Conservation (phyloP, 2,797 vertebrate genomes). For the Zonotrichia albicollis region DNA sequence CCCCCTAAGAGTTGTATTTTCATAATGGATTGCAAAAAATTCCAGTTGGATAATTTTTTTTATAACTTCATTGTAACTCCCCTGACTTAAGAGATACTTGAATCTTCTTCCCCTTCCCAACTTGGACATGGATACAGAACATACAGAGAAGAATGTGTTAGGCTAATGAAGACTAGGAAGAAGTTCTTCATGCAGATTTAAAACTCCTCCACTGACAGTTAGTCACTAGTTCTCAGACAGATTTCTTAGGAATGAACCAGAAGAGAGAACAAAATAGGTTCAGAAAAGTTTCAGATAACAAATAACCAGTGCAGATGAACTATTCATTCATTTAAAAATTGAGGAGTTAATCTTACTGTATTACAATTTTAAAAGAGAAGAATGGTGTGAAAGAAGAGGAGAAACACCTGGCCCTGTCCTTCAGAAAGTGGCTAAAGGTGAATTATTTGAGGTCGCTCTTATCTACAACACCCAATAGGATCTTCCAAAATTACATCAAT, state of each 20-base stretch:
- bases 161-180: neutral
- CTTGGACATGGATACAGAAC: neutral
- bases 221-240: neutral
- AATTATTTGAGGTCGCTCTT: neutral
- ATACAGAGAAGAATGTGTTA: neutral
- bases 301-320: neutral
- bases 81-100: neutral
- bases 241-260: neutral
- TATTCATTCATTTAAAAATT: neutral
- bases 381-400: neutral
- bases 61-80: neutral
- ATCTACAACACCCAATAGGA: neutral
- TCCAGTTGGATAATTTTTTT: neutral
- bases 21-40: neutral
- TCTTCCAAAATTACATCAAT: neutral
- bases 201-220: neutral
- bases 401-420: accelerated
- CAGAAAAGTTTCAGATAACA: neutral
- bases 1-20: neutral
- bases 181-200: neutral
- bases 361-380: neutral
- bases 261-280: neutral
- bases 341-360: neutral
- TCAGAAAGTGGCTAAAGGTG: neutral
- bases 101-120: neutral